phyloP scores from a whole-genome alignment of 2,113 vertebrate species.

The Erythrolamprus reginae region DNA sequence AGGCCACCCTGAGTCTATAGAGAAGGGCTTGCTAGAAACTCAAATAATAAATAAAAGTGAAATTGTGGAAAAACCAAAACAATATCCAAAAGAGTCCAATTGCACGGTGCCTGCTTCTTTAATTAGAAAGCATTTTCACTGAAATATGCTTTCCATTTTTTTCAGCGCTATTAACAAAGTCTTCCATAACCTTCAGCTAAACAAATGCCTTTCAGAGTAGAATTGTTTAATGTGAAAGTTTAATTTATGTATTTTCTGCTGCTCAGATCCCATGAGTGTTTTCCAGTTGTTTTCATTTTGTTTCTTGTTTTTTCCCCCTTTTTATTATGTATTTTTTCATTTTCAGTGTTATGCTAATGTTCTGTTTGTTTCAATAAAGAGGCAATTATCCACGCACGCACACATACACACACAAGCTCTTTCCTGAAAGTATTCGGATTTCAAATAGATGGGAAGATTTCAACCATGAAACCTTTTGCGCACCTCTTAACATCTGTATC shows the following conservation, averaged over 20 bases:
- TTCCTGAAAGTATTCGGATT: neutral
- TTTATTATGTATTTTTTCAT: neutral
- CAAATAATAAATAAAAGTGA: too few relatives aligned
- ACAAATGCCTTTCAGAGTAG: neutral
- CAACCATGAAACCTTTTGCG: neutral
- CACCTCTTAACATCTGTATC: neutral
- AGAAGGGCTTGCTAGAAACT: too few relatives aligned
- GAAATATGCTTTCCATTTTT: neutral
- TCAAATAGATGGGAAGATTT: neutral
- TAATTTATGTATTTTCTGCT: neutral
- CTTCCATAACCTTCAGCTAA: neutral
- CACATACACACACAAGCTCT: neutral
- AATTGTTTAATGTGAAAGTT: neutral
- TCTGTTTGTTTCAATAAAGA: neutral
- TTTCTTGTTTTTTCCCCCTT: neutral
- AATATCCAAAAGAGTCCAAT: neutral
- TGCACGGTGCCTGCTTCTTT: neutral
- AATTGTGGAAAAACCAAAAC: neutral
- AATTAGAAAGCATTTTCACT: neutral
- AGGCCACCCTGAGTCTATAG: too few relatives aligned
- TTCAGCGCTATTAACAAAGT: neutral
- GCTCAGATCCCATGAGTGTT: neutral
- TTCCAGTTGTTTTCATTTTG: neutral
- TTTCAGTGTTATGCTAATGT: neutral
- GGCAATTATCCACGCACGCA: neutral